Base-by-base conservation (phyloP, 2,797 vertebrate species). In the Cichlasoma orientale region DNA sequence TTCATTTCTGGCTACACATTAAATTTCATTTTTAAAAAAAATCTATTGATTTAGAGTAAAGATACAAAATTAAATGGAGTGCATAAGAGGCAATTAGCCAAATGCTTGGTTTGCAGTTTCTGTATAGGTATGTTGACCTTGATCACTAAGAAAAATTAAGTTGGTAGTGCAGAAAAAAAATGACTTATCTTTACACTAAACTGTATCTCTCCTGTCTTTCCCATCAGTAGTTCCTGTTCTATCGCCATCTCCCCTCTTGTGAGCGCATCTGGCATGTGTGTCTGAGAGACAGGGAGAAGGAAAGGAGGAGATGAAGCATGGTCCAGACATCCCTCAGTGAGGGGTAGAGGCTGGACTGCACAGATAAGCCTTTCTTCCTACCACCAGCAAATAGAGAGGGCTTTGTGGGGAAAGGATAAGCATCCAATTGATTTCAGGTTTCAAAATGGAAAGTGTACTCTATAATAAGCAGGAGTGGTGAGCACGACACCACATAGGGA, bases 351-450 rank as follows among this genome's bases (percentile, higher is more conserved):
- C 94, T 94, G 93, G 89, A 84, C 89, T 76, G 80, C 82, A 88
- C 82, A 93, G 94, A 95, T 95, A 95, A 95, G 90, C 90, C 59
- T 80, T 74, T 89, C 82, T 88, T 76, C 75, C 50, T 71, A 69
- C 74, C 73, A 79, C 82, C 90, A 84, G 86, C 79, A 88, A 82
- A 92, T 82, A 92, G 79, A 86, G 70, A 29, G 57, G 79, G 79
- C 90, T 90, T 93, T 91, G 85, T 90, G 77, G 63, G 59, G 21
- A 75, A 31, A 66, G 87, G 79, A 93, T 88, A 93, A 93, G 85
- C 80, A 90, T 91, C 89, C 80, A 79, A 78, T 89, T 90, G 89
- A 94, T 92, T 94, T 86, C 75, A 86, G 79, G 81, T 88, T 82
- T 82, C 76, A 84, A 91, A 91, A 92, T 76, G 75, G 79, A 90